phyloP scores from a whole-genome alignment of 2,888 invertebrate species.

The Hermaeophaga mercurialis region DNA sequence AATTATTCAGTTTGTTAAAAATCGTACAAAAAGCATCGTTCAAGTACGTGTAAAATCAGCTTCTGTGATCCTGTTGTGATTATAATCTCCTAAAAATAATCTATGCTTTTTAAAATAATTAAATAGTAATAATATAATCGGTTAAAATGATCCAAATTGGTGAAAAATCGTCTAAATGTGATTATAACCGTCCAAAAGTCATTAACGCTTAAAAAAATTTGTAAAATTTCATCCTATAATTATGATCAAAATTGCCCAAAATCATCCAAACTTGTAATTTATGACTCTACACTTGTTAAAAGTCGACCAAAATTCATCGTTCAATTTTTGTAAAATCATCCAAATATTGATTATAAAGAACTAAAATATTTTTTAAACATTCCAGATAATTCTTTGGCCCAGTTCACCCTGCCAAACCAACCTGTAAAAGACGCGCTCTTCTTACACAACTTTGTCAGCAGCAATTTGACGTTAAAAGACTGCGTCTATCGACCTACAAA shows the following conservation, averaged over 20 bases:
- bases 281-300: not conserved
- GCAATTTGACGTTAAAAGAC: slow-evolving; percentile 68
- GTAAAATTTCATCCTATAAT: no score
- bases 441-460: slow-evolving; percentile 64
- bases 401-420: slow-evolving; percentile 48
- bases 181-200: no score
- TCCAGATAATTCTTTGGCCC: slow-evolving; percentile 26
- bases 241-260: not conserved
- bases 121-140: no score
- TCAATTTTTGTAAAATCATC: not conserved
- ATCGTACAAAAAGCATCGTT: no score
- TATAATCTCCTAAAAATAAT: no score
- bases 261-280: not conserved
- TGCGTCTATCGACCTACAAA: slow-evolving; percentile 64
- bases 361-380: slow-evolving; percentile 25
- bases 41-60: no score
- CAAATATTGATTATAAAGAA: not conserved
- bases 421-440: slow-evolving; percentile 69
- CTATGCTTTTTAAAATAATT: no score
- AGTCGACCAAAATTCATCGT: not conserved
- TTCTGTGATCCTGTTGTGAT: no score
- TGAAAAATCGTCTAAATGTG: no score
- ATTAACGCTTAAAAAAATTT: no score
- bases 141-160: no score
- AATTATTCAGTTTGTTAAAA: no score